phyloP scores from a whole-genome alignment of 1,140 invertebrate genomes.

The Caenorhabditis brenneri region DNA sequence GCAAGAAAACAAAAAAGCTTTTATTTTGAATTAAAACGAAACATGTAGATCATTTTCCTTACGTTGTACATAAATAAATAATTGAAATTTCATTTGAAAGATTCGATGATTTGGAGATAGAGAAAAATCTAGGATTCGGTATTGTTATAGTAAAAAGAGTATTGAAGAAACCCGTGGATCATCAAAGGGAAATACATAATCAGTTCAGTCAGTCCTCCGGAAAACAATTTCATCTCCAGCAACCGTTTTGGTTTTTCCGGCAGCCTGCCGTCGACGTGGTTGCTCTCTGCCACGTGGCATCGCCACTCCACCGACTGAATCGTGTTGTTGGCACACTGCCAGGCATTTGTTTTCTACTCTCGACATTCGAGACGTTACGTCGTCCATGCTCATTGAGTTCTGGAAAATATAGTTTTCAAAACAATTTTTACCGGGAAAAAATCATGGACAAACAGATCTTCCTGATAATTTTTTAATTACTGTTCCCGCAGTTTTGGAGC shows the following conservation, averaged over 20 bases:
- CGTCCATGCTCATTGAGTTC: constrained; percentile 34
- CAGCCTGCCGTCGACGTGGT: constrained; percentile 36
- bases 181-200: no score
- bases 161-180: not conserved
- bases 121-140: no score
- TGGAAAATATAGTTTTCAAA: no score
- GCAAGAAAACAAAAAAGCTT: not conserved
- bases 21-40: not conserved
- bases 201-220: constrained; percentile 1
- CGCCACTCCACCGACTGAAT: not conserved
- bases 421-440: no score
- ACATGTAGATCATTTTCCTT: not conserved
- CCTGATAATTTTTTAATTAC: no score
- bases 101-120: not conserved
- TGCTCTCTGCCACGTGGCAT: constrained; percentile 34
- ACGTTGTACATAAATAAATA: constrained; percentile 34
- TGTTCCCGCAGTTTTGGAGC: no score
- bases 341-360: constrained; percentile 20
- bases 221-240: constrained; percentile 42
- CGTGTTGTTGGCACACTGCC: constrained; percentile 43
- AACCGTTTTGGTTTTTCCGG: constrained; percentile 1
- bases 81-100: not conserved
- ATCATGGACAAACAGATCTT: no score
- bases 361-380: constrained; percentile 33
- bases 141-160: not conserved